Percentiles rank a stretch among this genome's conserved stretches.
Conservation (phyloP, 1,140 invertebrate species). For the Drosophila auraria region DNA sequence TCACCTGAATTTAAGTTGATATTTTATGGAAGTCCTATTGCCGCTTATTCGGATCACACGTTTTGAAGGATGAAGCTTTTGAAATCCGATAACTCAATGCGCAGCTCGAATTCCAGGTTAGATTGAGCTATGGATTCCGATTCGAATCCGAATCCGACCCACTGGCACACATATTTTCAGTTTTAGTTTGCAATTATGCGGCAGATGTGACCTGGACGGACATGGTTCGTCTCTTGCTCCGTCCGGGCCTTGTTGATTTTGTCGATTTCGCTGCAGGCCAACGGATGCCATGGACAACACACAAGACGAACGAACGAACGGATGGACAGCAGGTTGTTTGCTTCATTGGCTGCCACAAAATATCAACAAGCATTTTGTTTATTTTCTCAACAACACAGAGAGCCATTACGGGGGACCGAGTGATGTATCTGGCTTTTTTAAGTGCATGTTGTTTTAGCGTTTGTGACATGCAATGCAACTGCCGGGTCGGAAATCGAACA, state of each 20-base stretch:
- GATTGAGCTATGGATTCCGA: conserved; percentile 2
- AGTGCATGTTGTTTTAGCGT: conserved; percentile 80
- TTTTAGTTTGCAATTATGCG: conserved; percentile 72
- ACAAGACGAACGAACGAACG: conserved; percentile 27
- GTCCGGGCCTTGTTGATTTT: conserved; percentile 66
- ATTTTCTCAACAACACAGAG: conserved; percentile 68
- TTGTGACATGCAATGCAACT: conserved; percentile 74
- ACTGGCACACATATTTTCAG: conserved; percentile 65
- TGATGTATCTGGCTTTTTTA: conserved; percentile 63
- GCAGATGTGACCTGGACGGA: conserved; percentile 36
- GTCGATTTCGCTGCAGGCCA: conserved; percentile 74
- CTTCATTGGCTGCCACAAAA: conserved; percentile 83
- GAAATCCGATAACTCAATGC: conserved; percentile 27
- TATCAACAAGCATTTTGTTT: conserved; percentile 83
- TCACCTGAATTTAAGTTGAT: background rate
- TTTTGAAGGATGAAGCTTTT: conserved; percentile 1
- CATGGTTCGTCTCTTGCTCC: background rate
- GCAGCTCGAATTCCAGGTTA: conserved; percentile 14
- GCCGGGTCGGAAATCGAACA: conserved; percentile 21
- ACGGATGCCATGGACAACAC: conserved; percentile 48
- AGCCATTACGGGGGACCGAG: conserved; percentile 5
- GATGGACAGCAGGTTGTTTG: conserved; percentile 64
- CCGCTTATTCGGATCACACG: background rate
- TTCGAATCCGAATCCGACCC: conserved; percentile 1
- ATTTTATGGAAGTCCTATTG: too few species aligned